A percentile compares a stretch with the other conserved stretches of the same genome.
Conservation (phyloP, 2,888 invertebrate species). For the Cryptocheilus praepositus region DNA sequence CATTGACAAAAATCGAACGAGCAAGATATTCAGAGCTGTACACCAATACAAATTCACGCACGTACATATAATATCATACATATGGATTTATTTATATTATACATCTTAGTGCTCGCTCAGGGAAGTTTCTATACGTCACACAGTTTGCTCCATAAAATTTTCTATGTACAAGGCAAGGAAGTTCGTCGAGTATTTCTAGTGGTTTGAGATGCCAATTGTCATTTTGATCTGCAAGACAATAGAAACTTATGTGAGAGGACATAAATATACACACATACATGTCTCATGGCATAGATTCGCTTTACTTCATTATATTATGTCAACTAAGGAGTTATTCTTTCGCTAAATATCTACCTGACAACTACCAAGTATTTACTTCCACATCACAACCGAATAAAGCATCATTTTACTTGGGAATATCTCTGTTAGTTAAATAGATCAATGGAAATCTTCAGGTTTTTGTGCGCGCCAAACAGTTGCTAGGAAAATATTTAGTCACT, state of each 20-base stretch:
- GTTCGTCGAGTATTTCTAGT: constrained; percentile 59
- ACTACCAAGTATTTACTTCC: too few relatives aligned
- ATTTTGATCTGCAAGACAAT: constrained; percentile 68
- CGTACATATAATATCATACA: too few relatives aligned
- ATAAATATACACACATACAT: background rate
- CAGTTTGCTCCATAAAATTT: constrained; percentile 36
- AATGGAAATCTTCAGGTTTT: too few relatives aligned
- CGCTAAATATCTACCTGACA: too few relatives aligned
- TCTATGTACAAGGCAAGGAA: constrained; percentile 63
- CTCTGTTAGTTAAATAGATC: too few relatives aligned
- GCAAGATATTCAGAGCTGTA: too few relatives aligned
- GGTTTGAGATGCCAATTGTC: constrained; percentile 50
- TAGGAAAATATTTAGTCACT: too few relatives aligned
- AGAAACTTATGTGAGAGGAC: constrained; percentile 28
- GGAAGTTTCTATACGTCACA: constrained; percentile 32
- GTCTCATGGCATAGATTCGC: constrained; percentile 8
- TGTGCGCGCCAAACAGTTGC: too few relatives aligned
- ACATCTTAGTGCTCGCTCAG: constrained; percentile 34
- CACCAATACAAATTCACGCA: too few relatives aligned
- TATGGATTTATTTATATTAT: constrained; percentile 42
- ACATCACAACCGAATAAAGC: too few relatives aligned
- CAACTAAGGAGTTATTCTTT: background rate
- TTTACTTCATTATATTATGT: constrained; percentile 19
- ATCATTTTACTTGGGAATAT: too few relatives aligned
- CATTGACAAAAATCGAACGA: too few relatives aligned